Conservation (phyloP, 2,888 invertebrate species). For the Bibio marci region DNA sequence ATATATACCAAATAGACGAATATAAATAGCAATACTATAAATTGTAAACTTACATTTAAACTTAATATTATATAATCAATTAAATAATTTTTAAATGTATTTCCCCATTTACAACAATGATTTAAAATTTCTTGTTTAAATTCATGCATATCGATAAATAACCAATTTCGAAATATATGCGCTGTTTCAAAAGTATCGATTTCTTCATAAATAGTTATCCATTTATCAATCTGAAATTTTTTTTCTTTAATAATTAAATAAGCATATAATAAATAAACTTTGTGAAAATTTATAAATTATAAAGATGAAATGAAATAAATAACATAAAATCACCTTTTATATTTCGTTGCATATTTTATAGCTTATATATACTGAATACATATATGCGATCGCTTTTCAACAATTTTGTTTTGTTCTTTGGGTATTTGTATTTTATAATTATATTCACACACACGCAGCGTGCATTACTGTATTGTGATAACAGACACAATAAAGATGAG, state of each 20-base stretch:
- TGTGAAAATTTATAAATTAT: neutral
- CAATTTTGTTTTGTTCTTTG: too few relatives aligned
- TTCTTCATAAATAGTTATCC: conserved; percentile 54
- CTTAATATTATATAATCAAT: conserved; percentile 62
- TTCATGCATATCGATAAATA: conserved; percentile 57
- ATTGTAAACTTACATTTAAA: conserved; percentile 25
- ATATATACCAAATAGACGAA: too few relatives aligned
- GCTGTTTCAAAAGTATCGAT: conserved; percentile 44
- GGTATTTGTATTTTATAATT: too few relatives aligned
- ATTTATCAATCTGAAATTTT: conserved; percentile 48
- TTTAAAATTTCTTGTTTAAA: conserved; percentile 74
- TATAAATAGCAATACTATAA: too few relatives aligned
- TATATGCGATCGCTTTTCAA: too few relatives aligned
- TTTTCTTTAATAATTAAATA: neutral
- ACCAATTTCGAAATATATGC: conserved; percentile 56
- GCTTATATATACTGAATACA: too few relatives aligned
- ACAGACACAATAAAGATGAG: too few relatives aligned
- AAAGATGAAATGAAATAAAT: too few relatives aligned
- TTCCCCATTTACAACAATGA: conserved; percentile 76
- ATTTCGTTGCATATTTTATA: too few relatives aligned
- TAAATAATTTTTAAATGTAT: conserved; percentile 71
- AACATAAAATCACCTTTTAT: too few relatives aligned
- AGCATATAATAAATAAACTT: neutral
- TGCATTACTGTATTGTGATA: too few relatives aligned
- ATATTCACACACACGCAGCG: too few relatives aligned